Conservation (phyloP, 2,113 vertebrate genomes). For the Phoxinus phoxinus region DNA sequence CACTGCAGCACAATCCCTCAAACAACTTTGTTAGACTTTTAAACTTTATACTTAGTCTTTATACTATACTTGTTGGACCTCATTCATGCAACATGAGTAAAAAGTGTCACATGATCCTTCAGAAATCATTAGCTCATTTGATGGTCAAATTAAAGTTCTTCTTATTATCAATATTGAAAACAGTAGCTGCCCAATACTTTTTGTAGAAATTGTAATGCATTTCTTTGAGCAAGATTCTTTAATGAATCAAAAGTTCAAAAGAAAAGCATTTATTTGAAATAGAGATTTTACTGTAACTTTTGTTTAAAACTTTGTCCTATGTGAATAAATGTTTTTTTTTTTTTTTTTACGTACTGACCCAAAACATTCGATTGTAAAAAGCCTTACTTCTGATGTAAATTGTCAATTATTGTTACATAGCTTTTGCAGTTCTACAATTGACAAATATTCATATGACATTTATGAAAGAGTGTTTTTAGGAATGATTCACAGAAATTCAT, state of each 20-base stretch:
- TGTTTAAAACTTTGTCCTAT: background rate
- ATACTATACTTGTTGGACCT: background rate
- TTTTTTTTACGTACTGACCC: background rate
- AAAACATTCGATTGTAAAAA: background rate
- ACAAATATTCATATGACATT: background rate
- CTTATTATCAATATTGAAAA: background rate
- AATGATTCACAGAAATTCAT: conserved; percentile 8
- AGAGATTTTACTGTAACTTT: background rate
- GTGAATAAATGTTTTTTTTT: too few species aligned
- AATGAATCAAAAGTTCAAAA: background rate
- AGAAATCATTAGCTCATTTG: background rate
- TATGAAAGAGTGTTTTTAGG: background rate
- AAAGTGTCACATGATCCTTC: background rate
- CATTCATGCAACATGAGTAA: background rate
- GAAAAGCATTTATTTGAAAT: background rate
- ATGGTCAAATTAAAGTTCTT: background rate
- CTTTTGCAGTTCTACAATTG: background rate
- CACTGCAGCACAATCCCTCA: background rate
- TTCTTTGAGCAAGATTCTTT: background rate
- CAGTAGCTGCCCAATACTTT: background rate
- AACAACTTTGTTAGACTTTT: background rate
- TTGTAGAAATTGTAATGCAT: background rate
- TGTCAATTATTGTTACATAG: too few species aligned
- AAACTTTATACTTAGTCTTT: background rate
- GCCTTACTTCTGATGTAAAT: background rate